Evolutionary conservation across 2,888 invertebrate genomes (phyloP).

Genomic region (Leucania comma): DNA sequence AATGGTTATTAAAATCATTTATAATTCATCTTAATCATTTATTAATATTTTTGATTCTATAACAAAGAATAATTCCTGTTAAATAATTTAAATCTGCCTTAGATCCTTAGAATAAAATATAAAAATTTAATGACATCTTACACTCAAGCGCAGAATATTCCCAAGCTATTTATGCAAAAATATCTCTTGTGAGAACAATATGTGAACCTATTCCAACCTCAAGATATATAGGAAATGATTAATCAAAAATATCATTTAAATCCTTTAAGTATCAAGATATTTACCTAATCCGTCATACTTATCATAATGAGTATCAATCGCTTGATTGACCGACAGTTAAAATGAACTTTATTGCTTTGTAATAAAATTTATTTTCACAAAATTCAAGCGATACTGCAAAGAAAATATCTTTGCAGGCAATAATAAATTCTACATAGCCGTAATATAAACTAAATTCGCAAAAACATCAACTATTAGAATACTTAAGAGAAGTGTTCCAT

Average conservation of each 20-base stretch:
- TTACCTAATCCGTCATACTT: constrained; percentile 82
- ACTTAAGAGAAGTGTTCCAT: constrained; percentile 48
- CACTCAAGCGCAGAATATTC: constrained; percentile 55
- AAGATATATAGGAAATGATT: constrained; percentile 79
- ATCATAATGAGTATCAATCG: constrained; percentile 63
- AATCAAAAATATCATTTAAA: constrained; percentile 75
- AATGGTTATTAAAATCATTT: too few species aligned
- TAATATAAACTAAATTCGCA: constrained; percentile 47
- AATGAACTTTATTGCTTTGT: not conserved
- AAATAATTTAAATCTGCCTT: constrained; percentile 4
- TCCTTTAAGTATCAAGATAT: constrained; percentile 68
- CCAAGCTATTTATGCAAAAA: constrained; percentile 75
- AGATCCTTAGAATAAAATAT: constrained; percentile 27
- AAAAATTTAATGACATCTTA: constrained; percentile 18
- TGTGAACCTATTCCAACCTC: constrained; percentile 66
- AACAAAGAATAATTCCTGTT: not conserved
- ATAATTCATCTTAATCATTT: too few species aligned
- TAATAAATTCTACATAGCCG: constrained; percentile 16
- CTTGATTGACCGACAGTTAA: constrained; percentile 14
- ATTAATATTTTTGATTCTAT: not conserved
- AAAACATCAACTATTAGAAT: constrained; percentile 13
- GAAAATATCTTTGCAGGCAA: not conserved
- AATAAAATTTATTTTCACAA: constrained; percentile 14
- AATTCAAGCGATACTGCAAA: not conserved
- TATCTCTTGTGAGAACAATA: constrained; percentile 69